Percentiles rank a stretch among this genome's conserved stretches.
Evolutionary conservation across 2,797 vertebrate species (phyloP).

Genomic region (Myiothlypis chrysogaster): DNA sequence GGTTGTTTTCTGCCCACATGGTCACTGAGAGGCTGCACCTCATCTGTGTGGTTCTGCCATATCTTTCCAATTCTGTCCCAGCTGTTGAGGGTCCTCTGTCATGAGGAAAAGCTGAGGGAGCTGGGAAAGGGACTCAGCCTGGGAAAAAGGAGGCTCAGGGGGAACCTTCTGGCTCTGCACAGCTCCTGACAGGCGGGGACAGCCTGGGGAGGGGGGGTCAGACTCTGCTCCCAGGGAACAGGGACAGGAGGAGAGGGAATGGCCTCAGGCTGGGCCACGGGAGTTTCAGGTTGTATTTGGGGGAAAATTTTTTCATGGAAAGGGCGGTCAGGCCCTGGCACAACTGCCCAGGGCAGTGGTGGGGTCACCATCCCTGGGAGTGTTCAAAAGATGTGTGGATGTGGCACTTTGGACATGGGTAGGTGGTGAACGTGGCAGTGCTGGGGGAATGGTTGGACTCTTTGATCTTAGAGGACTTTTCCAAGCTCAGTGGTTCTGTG

Average conservation of each 20-base stretch:
- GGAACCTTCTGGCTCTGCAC: background rate
- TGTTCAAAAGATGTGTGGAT: background rate
- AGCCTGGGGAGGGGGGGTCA: accelerated
- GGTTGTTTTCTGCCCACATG: background rate
- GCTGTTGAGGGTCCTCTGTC: background rate
- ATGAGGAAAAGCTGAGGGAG: background rate
- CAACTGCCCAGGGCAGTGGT: background rate
- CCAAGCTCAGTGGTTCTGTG: background rate
- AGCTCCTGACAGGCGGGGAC: background rate
- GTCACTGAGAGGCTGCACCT: background rate
- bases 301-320: background rate
- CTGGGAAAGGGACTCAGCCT: background rate
- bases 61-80: background rate
- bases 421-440: background rate
- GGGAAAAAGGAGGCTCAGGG: background rate
- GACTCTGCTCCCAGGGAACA: background rate
- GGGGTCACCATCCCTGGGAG: background rate
- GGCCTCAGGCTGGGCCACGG: accelerated
- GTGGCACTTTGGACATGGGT: background rate
- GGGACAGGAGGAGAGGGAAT: accelerated
- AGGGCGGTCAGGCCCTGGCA: background rate
- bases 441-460: background rate
- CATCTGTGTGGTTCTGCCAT: background rate
- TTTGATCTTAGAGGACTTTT: background rate
- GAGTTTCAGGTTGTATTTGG: background rate